Evolutionary conservation across 2,888 invertebrate genomes (phyloP), one percentile per base, ranked within the genome.

Genomic region (Acleris holmiana): DNA sequence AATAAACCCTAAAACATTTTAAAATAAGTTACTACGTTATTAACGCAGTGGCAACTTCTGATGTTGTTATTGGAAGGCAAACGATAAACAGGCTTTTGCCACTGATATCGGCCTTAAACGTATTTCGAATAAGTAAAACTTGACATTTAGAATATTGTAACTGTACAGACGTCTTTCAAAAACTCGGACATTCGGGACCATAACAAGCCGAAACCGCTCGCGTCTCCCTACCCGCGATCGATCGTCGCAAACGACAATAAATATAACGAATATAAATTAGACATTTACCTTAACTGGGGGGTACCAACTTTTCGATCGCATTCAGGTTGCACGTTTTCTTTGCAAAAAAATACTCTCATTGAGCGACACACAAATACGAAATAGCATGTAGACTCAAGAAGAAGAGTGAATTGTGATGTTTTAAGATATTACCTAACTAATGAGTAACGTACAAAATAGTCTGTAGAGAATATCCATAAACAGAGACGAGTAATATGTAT

Each of bases 371-470:
- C 77, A 41, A 54, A 75, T 82, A 80, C 76, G 65, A 72, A 71
- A 71, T 83, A 85, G 75, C 70, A 71, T 73, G 69, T 84, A 84
- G 80, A 77, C 79, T 75, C 83, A 83, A 79, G 78, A 69, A 72
- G 70, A 79, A 82, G 79, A 79, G 72, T 79, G 80, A 82, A 86
- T 81, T 89, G 86, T 89, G 85, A 87, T 88, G 83, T 78, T 73
- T 76, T 76, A 77, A 76, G 55, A 65, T 79, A 79, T 82, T 80
- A 86, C 82, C 83, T 87, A 85, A 74, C 78, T 82, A 86, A 83
- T 80, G 81, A 85, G 84, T 82, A 88, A 89, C 88, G 91, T 91
- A 91, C 91, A 91, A 91, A 35, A 91, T 83, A 78, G 80, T 88
- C 83, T 82, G 82, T 86, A 83, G 83, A 84, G 77, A 79, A 73